Base-by-base conservation (phyloP, 2,113 vertebrate genomes). In the Amazona guildingii region DNA sequence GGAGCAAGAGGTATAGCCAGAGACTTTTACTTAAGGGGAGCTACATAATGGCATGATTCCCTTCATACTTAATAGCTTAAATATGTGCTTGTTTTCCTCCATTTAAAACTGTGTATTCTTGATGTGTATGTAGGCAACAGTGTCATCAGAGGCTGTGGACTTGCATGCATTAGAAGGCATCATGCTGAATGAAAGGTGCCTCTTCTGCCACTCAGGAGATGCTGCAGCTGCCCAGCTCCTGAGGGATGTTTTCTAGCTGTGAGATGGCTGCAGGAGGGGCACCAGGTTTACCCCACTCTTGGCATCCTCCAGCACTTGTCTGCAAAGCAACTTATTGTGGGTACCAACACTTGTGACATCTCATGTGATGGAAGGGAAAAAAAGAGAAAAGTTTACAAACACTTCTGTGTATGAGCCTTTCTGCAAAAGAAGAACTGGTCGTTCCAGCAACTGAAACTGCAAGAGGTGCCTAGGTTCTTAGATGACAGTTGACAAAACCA, bases 91-190 rank as follows among this genome's bases (percentile, higher is more conserved):
- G 11, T 48, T 66, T 54, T 64, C 69, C 17, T 68, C 31, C n/a
- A 59, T 0, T 33, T 54, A 57, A 80, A 80, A 11, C 27, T 1
- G 0, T 13, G 12, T 37, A 7, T 68, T 64, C 29, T 46, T 3
- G 1, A 19, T 9, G 11, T 16, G 21, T 31, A 7, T 57, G 63
- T 46, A 29, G 48, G 39, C 3, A 8, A 14, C 9, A 6, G 19
- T 17, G 31, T 62, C 29, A 35, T 27, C 13, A 4, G 63, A 46
- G 25, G 6, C 11, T 54, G 31, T 8, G 13, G 17, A 2, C 41
- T 62, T n/a, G 41, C 4, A 1, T 6, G 28, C 25, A n/a, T 79
- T 21, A 16, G 31, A 35, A 27, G 18, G 10, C 43, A 23, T 10
- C 1, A 6, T 59, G 55, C 46, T 54, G 52, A 44, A 33, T 57